Conservation (phyloP, 2,797 vertebrate species). For the Potorous gilbertii region DNA sequence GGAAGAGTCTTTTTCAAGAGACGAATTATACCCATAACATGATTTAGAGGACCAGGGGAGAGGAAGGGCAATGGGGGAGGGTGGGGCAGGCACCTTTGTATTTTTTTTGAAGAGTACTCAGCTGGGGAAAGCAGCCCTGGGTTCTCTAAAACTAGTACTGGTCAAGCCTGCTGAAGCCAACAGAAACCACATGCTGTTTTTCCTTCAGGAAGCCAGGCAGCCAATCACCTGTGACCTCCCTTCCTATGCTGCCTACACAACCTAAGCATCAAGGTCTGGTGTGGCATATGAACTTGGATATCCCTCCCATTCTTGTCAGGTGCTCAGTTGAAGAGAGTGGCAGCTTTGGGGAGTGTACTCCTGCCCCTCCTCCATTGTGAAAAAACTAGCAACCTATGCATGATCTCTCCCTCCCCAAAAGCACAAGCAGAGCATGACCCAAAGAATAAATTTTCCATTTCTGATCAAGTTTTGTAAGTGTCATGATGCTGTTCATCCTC, state of each 20-base stretch:
- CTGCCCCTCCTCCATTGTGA: background rate
- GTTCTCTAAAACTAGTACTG: slow-evolving; percentile 48
- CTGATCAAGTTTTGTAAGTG: background rate
- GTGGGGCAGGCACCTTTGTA: background rate
- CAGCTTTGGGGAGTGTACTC: slow-evolving; percentile 29
- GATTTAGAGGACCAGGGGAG: background rate
- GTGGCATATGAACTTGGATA: slow-evolving; percentile 35
- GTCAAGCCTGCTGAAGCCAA: background rate
- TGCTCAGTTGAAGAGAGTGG: slow-evolving; percentile 30
- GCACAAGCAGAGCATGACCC: slow-evolving; percentile 57
- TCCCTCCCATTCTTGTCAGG: background rate
- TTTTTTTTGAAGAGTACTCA: slow-evolving; percentile 2
- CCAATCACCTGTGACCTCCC: slow-evolving; percentile 71
- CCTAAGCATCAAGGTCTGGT: slow-evolving; percentile 65
- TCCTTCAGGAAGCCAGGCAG: slow-evolving; percentile 58
- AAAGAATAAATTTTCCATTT: slow-evolving; percentile 66
- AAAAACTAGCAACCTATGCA: slow-evolving; percentile 29
- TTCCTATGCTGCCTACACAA: slow-evolving; percentile 72
- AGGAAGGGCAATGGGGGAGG: background rate
- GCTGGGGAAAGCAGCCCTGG: slow-evolving; percentile 15
- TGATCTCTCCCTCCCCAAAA: slow-evolving; percentile 45
- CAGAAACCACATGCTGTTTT: slow-evolving; percentile 66
- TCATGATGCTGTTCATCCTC: slow-evolving; percentile 12
- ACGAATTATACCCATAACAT: background rate
- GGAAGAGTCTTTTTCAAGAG: slow-evolving; percentile 39